Conservation (phyloP, 2,113 vertebrate genomes). For the Aspiorhynchus laticeps region DNA sequence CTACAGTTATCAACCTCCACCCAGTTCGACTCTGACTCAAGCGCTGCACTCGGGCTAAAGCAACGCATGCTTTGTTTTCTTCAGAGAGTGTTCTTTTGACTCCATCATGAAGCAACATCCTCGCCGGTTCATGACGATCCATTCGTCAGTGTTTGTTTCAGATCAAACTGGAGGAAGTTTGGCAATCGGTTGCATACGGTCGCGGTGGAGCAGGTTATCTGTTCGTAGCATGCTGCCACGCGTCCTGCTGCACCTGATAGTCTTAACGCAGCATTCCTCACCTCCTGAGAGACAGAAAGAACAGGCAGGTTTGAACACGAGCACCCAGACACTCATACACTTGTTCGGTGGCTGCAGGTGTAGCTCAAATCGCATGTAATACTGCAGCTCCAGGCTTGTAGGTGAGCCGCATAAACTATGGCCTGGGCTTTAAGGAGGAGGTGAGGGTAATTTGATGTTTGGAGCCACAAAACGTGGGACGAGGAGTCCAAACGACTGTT, state of each 20-base stretch:
- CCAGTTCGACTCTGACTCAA: constrained; percentile 53
- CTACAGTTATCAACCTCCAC: constrained; percentile 75
- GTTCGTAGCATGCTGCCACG: constrained; percentile 89
- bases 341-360: constrained; percentile 96
- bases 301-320: constrained; percentile 79
- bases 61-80: constrained; percentile 57
- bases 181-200: constrained; percentile 8
- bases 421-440: constrained; percentile 51
- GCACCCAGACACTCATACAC: constrained; percentile 90
- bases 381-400: constrained; percentile 25
- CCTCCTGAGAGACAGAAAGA: constrained; percentile 72
- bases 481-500: constrained; percentile 13
- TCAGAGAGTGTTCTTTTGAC: not conserved
- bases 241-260: constrained; percentile 94
- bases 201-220: constrained; percentile 75
- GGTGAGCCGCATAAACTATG: constrained; percentile 51
- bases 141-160: not conserved
- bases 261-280: constrained; percentile 92
- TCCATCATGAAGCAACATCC: not conserved
- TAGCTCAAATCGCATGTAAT: constrained; percentile 75
- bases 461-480: not conserved
- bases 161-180: not conserved
- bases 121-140: not conserved
- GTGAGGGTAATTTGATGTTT: constrained; percentile 28
- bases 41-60: constrained; percentile 39